Conservation (phyloP, 2,797 vertebrate genomes). For the Borostomias antarcticus region DNA sequence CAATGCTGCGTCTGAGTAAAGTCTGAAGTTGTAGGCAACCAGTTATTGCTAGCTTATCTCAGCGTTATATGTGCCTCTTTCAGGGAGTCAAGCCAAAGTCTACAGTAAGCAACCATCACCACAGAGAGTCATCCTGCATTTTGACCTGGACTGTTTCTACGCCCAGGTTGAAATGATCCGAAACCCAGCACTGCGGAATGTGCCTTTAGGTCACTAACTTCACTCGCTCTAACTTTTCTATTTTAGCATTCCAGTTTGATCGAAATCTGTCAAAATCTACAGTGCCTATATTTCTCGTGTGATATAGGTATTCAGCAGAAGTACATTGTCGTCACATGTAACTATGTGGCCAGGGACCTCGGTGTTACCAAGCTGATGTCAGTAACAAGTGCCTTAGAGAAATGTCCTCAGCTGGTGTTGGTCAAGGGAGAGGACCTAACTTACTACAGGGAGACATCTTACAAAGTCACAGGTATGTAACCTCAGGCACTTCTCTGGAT, state of each 20-base stretch:
- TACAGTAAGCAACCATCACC: slow-evolving; percentile 1
- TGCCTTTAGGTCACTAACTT: slow-evolving; percentile 81
- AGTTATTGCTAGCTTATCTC: background rate
- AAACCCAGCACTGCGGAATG: slow-evolving; percentile 81
- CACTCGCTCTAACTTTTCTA: background rate
- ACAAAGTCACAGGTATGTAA: slow-evolving; percentile 86
- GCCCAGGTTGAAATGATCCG: slow-evolving; percentile 94
- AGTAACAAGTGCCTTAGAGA: slow-evolving; percentile 82
- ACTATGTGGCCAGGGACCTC: slow-evolving; percentile 85
- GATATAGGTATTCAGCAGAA: slow-evolving; percentile 88
- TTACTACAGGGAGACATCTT: slow-evolving; percentile 88
- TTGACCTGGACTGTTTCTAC: slow-evolving; percentile 94
- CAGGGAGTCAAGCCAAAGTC: slow-evolving; percentile 26
- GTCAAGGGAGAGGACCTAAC: slow-evolving; percentile 93
- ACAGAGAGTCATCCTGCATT: slow-evolving; percentile 80
- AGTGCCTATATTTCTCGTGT: slow-evolving; percentile 3
- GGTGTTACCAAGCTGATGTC: slow-evolving; percentile 86
- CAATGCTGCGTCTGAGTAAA: no score
- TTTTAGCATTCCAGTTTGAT: background rate
- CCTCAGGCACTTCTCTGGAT: background rate
- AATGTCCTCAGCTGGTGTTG: slow-evolving; percentile 85
- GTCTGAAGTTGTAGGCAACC: no score
- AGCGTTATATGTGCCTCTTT: background rate
- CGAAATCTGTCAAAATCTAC: background rate
- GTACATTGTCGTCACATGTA: slow-evolving; percentile 86